These are phyloP conservation scores for Dicrostonyx torquatus DNA, from an alignment of 2,797 vertebrate species.

Conservation along the genomic window DNA sequence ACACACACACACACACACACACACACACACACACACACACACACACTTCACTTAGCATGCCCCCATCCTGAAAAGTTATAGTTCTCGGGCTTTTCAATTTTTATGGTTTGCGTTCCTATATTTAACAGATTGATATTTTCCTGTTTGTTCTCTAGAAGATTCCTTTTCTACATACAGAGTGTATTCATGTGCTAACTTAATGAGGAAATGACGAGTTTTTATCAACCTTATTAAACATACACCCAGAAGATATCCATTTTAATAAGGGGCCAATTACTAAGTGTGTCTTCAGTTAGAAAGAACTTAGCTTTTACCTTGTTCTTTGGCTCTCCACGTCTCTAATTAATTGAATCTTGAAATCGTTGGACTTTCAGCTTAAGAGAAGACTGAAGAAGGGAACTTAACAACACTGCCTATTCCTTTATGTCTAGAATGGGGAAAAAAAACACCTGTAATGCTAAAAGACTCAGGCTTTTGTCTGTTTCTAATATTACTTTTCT, in stretches of 20 bases:
- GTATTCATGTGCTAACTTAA: conserved; percentile 87
- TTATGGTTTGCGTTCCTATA: conserved; percentile 84
- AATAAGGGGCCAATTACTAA: conserved; percentile 91
- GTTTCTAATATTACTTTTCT: conserved; percentile 95
- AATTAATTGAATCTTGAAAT: conserved; percentile 93
- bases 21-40: not conserved
- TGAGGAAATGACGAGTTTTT: conserved; percentile 90
- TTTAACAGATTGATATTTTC: conserved; percentile 84
- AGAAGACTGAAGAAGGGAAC: conserved; percentile 90
- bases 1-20: conserved; percentile 16
- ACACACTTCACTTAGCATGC: conserved; percentile 66
- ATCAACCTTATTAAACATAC: conserved; percentile 90
- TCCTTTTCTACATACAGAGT: conserved; percentile 77
- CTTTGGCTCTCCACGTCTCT: conserved; percentile 90
- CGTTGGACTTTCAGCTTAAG: conserved; percentile 90
- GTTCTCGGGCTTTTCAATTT: conserved; percentile 70
- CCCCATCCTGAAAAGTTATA: conserved; percentile 66
- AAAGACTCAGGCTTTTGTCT: conserved; percentile 93
- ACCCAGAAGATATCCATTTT: conserved; percentile 89
- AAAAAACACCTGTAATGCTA: conserved; percentile 92
- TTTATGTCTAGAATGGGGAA: conserved; percentile 89
- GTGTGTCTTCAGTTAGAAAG: conserved; percentile 90
- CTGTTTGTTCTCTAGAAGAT: conserved; percentile 84
- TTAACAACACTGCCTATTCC: conserved; percentile 93
- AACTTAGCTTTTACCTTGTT: conserved; percentile 90